Conservation (phyloP, 2,113 vertebrate species). For the Mobula hypostoma region DNA sequence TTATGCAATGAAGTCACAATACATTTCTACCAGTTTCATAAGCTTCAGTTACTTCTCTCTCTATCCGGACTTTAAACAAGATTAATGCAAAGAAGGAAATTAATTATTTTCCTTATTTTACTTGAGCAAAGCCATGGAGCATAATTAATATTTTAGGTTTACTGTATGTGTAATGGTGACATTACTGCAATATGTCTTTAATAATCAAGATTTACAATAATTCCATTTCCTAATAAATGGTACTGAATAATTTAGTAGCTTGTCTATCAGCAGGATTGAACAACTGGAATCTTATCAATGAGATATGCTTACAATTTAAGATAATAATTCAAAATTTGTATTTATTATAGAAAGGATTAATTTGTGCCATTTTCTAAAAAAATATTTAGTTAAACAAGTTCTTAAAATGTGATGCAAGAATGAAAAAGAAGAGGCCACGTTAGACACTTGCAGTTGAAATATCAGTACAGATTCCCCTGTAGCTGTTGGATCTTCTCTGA, state of each 20-base stretch:
- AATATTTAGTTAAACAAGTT: not conserved
- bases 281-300: not conserved
- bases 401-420: not conserved
- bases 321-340: no score
- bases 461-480: not conserved
- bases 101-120: not conserved
- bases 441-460: not conserved
- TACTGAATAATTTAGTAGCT: not conserved
- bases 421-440: not conserved
- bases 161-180: not conserved
- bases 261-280: not conserved
- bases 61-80: not conserved
- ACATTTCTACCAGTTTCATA: not conserved
- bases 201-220: not conserved
- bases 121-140: not conserved
- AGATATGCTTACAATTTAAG: not conserved
- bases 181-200: not conserved
- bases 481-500: not conserved
- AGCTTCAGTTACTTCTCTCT: not conserved
- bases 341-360: not conserved
- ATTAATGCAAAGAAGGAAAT: not conserved
- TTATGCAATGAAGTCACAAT: no score
- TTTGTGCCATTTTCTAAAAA: not conserved
- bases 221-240: not conserved
- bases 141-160: not conserved